Percentiles rank a stretch among this genome's conserved stretches.
phyloP scores from a whole-genome alignment of 2,797 vertebrate genomes.

The Enteromius treurensis region DNA sequence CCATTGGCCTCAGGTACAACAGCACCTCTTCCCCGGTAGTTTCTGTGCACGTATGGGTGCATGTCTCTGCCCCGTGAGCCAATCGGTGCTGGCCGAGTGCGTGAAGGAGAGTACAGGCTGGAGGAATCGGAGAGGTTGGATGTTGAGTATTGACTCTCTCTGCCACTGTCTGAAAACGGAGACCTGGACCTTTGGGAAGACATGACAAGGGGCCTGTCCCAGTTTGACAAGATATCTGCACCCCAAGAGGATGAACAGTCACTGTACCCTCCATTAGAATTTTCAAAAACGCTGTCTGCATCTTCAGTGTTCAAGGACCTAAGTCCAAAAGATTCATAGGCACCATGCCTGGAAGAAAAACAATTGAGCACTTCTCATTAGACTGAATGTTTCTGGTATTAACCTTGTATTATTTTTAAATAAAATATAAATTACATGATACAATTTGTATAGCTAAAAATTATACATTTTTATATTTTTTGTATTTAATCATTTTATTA shows the following conservation, averaged over 20 bases:
- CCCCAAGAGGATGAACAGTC: constrained; percentile 77
- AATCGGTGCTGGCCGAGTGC: constrained; percentile 85
- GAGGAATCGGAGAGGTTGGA: constrained; percentile 79
- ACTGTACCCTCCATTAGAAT: constrained; percentile 86
- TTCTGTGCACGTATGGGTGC: constrained; percentile 85
- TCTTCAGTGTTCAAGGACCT: constrained; percentile 71
- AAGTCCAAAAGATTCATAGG: constrained; percentile 89
- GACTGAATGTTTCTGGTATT: background rate
- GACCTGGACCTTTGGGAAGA: constrained; percentile 88
- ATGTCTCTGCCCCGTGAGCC: constrained; percentile 89
- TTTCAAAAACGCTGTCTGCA: constrained; percentile 63
- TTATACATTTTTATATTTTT: background rate
- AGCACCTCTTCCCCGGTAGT: constrained; percentile 86
- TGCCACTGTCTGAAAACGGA: constrained; percentile 87
- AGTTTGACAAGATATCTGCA: constrained; percentile 77
- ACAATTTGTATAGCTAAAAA: background rate
- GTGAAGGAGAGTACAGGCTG: constrained; percentile 77
- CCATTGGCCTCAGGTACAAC: constrained; percentile 86
- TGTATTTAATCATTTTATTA: too few species aligned
- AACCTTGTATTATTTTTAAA: background rate
- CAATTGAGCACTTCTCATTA: background rate
- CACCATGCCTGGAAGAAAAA: constrained; percentile 83
- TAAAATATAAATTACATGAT: background rate
- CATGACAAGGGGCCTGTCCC: constrained; percentile 82
- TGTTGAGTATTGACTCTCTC: constrained; percentile 87